Evolutionary conservation across 2,113 vertebrate species (phyloP), one percentile per base, ranked within the genome.

Genomic region (Nycticorax nycticorax): DNA sequence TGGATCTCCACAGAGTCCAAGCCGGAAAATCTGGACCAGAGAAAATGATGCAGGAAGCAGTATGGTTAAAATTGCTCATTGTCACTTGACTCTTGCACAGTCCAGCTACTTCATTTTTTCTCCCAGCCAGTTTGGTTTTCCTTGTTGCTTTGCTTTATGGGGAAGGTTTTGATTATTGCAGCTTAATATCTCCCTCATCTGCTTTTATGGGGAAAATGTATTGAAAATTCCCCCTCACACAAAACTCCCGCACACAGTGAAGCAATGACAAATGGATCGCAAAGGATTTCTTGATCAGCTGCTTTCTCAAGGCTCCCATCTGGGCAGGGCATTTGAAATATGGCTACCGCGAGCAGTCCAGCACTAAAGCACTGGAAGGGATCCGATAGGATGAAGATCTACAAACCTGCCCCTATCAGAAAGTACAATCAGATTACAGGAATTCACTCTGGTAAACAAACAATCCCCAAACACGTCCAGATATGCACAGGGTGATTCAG

Each of bases 341-440:
- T 60, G 27, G 71, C 47, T 52, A 6, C 89, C 55, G 89, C 52
- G 66, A 95, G 69, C 41, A 87, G 74, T 35, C 48, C 86, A 73
- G 43, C 73, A 91, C 39, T 72, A 77, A 92, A 84, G 78, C 32
- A 33, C 55, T 53, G 11, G 19, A n/a, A 57, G 13, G 47, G 43
- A 77, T 67, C 41, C 2, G 12, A 95, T 57, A 96, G 75, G 60
- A 87, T 37, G 83, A 79, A 78, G 64, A 80, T 35, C 69, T 27
- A 45, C 57, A 75, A 67, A 93, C 69, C 69, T 89, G 60, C 10
- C 41, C 28, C 60, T 94, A 95, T 95, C 92, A 89, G 76, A 94
- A 88, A 82, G 69, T 45, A 89, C 32, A 92, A 89, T 96, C 91
- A 87, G 91, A 92, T 95, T 89, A 96, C 88, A 96, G 68, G 95